These are phyloP conservation scores for Drosophila ambigua DNA, from an alignment of 1,140 invertebrate genomes.

Conservation along the genomic window DNA sequence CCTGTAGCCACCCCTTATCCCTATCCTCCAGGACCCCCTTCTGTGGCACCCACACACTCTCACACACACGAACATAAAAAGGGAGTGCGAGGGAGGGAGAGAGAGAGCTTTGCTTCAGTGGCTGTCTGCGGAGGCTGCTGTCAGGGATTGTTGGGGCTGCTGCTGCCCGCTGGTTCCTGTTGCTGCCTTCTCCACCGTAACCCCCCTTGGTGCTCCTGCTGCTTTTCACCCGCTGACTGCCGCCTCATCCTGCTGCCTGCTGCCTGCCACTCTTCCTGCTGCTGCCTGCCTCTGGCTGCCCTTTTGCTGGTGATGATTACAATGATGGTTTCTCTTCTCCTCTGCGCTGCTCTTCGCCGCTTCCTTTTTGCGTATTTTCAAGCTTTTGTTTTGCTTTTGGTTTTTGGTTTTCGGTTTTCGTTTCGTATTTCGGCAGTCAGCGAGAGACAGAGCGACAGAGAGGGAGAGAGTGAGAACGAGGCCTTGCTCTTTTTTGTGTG, in stretches of 20 bases:
- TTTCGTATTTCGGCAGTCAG: constrained; percentile 46
- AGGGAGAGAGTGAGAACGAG: no score
- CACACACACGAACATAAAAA: constrained; percentile 1
- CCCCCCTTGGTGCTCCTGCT: no score
- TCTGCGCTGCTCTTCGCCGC: constrained; percentile 24
- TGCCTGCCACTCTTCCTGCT: constrained; percentile 36
- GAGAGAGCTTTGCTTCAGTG: no score
- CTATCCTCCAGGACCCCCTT: constrained; percentile 2
- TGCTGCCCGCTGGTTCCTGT: constrained; percentile 50
- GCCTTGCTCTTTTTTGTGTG: constrained; percentile 40
- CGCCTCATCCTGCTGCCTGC: no score
- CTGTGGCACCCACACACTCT: constrained; percentile 23
- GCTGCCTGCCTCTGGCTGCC: constrained; percentile 34
- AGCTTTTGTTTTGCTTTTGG: constrained; percentile 70
- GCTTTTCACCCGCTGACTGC: no score
- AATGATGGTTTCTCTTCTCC: constrained; percentile 63
- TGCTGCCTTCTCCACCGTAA: constrained; percentile 2
- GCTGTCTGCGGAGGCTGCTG: constrained; percentile 15
- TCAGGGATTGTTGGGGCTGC: constrained; percentile 52
- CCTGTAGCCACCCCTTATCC: constrained; percentile 1
- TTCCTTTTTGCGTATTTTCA: constrained; percentile 74
- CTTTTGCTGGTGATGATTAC: constrained; percentile 77
- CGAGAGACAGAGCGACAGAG: background rate
- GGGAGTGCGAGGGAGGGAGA: constrained; percentile 3
- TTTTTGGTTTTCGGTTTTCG: constrained; percentile 65